Evolutionary conservation across 2,888 invertebrate species (phyloP).

Genomic region (Dioctria linearis): DNA sequence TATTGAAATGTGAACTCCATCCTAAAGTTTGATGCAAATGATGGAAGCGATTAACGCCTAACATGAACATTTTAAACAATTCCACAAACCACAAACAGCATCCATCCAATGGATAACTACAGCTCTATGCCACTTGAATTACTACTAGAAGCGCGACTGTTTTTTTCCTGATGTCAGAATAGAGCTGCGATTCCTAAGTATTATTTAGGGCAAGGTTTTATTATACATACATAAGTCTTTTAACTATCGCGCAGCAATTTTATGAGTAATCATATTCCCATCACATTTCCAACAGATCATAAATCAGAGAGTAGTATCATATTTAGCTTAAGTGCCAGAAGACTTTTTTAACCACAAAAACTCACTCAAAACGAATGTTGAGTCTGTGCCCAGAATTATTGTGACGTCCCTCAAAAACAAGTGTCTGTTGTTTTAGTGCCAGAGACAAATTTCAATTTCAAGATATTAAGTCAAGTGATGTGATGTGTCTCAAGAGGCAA

Average conservation of each 20-base stretch:
- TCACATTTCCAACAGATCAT: conserved; percentile 27
- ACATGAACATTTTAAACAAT: too few relatives aligned
- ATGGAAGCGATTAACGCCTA: too few relatives aligned
- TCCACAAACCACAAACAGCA: too few relatives aligned
- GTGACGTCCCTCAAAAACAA: neutral
- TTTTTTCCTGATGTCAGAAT: too few relatives aligned
- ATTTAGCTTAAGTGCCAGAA: conserved; percentile 16
- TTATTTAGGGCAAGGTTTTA: too few relatives aligned
- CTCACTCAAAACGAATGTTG: neutral
- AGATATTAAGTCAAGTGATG: conserved; percentile 9
- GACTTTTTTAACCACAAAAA: conserved; percentile 1
- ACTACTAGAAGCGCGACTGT: too few relatives aligned
- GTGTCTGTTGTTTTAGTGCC: conserved; percentile 6
- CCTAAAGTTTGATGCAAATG: too few relatives aligned
- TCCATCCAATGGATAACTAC: too few relatives aligned
- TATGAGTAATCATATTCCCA: conserved; percentile 23
- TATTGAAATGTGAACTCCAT: too few relatives aligned
- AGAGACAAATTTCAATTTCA: conserved; percentile 12
- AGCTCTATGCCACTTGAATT: too few relatives aligned
- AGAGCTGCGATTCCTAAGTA: too few relatives aligned
- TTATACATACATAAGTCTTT: too few relatives aligned
- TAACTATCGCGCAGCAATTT: neutral
- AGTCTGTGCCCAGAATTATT: neutral
- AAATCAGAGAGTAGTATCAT: conserved; percentile 3
- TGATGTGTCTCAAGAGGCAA: neutral